Evolutionary conservation across 1,140 invertebrate genomes (phyloP).

Genomic region (Anastrepha obliqua): DNA sequence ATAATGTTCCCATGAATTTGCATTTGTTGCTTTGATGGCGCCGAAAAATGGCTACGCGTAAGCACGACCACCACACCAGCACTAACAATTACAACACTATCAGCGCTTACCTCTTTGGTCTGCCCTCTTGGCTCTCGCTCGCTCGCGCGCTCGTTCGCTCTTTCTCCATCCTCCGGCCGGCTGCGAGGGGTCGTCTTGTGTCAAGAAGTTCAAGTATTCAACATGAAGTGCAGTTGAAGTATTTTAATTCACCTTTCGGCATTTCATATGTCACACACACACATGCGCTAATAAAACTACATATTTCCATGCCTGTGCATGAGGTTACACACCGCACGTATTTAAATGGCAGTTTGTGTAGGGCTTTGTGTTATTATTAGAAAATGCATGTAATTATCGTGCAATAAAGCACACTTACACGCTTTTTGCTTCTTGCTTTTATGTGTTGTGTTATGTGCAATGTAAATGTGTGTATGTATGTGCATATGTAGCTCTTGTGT

Average conservation of each 20-base stretch:
- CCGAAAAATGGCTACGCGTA: not conserved
- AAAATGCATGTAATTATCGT: constrained; percentile 45
- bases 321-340: not conserved
- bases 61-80: not conserved
- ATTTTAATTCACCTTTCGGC: constrained; percentile 47
- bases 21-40: constrained; percentile 29
- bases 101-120: not conserved
- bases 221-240: constrained; percentile 39
- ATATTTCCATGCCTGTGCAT: not conserved
- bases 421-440: not conserved
- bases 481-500: constrained; percentile 1
- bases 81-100: not conserved
- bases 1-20: constrained; percentile 42
- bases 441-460: too few relatives aligned
- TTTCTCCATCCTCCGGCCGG: too few relatives aligned
- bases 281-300: not conserved
- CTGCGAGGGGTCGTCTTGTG: not conserved
- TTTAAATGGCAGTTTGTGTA: not conserved
- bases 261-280: constrained; percentile 18
- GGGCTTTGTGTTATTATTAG: constrained; percentile 37
- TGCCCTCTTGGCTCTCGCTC: too few relatives aligned
- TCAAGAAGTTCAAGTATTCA: constrained; percentile 40
- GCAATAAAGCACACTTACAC: constrained; percentile 33
- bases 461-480: too few relatives aligned
- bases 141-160: too few relatives aligned